These are phyloP conservation scores for Heterodera carotae DNA, from an alignment of 1,140 invertebrate species.

Conservation along the genomic window DNA sequence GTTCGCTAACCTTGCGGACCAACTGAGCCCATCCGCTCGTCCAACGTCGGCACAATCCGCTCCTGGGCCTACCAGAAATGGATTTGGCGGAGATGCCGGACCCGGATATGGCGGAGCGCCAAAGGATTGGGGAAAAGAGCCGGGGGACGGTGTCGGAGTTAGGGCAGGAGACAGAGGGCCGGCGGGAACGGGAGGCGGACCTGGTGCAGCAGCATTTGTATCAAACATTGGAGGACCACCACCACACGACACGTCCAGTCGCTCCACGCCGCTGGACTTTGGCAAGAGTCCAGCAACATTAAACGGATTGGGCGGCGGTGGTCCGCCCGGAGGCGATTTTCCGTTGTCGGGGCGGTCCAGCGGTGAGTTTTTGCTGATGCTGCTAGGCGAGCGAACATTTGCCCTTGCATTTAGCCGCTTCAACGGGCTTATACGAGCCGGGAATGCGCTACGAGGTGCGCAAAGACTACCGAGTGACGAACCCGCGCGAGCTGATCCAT, in stretches of 20 bases:
- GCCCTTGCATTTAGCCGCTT: constrained; percentile 43
- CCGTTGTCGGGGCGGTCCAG: constrained; percentile 50
- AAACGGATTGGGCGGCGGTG: constrained; percentile 42
- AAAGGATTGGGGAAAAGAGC: neutral
- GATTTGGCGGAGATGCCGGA: constrained; percentile 1
- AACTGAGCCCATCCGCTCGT: constrained; percentile 25
- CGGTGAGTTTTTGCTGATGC: constrained; percentile 29
- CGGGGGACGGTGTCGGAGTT: neutral
- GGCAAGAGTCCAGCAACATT: neutral
- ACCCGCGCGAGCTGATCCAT: constrained; percentile 61
- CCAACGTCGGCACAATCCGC: constrained; percentile 17
- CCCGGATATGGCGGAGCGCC: too few species aligned
- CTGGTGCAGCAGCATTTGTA: too few species aligned
- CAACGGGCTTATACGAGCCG: constrained; percentile 43
- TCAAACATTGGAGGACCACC: neutral
- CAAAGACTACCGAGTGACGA: constrained; percentile 61
- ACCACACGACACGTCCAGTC: constrained; percentile 32
- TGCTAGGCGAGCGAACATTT: neutral
- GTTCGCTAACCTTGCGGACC: constrained; percentile 46
- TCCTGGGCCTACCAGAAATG: constrained; percentile 5
- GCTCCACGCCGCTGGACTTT: constrained; percentile 40
- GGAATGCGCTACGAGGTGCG: constrained; percentile 56
- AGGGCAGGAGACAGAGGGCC: neutral
- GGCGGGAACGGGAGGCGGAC: constrained; percentile 8
- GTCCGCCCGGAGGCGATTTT: constrained; percentile 39